Conservation (phyloP, 2,797 vertebrate species). For the Psittacula derbiana region DNA sequence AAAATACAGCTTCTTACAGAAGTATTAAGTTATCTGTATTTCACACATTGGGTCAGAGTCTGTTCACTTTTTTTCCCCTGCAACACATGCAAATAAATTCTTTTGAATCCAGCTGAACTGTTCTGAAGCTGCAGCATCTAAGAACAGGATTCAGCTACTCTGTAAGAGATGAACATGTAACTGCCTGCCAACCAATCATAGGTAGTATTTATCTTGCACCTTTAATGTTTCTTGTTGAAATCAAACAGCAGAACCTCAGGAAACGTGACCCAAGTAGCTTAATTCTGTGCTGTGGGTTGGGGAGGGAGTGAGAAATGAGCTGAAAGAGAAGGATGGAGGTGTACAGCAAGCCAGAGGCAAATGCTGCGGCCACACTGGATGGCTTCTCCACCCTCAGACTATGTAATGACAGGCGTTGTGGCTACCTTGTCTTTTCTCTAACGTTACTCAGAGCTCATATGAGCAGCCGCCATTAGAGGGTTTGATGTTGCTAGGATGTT, state of each 20-base stretch:
- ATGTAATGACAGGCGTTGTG: accelerated
- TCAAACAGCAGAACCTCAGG: neutral
- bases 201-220: neutral
- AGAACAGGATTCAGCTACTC: neutral
- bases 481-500: neutral
- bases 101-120: neutral
- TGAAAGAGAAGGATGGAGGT: neutral
- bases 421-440: neutral
- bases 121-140: neutral
- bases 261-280: neutral
- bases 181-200: neutral
- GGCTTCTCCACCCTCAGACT: neutral
- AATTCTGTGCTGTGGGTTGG: neutral
- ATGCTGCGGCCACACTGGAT: accelerated
- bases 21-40: neutral
- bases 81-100: neutral
- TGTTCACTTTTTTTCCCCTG: neutral
- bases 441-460: accelerated
- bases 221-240: neutral
- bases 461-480: neutral
- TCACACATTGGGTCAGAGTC: neutral
- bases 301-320: neutral
- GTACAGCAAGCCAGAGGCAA: neutral
- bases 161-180: neutral
- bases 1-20: neutral